These are phyloP conservation scores for Dastarcus helophoroides DNA, from an alignment of 2,888 invertebrate species.

Conservation along the genomic window DNA sequence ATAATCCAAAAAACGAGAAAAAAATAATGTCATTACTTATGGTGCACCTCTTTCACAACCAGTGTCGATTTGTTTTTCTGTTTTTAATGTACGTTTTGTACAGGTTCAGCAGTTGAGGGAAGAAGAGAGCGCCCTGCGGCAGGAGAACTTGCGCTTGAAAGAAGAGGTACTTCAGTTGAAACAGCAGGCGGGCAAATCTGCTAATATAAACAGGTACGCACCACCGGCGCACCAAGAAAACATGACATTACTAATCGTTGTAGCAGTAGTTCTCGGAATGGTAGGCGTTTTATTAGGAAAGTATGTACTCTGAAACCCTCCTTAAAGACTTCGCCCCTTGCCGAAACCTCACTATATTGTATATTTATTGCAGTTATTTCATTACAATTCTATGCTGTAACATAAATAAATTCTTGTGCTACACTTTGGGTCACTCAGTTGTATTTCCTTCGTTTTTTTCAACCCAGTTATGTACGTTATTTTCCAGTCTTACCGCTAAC, in stretches of 20 bases:
- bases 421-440: too few species aligned
- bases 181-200: slow-evolving; percentile 33
- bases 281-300: slow-evolving; percentile 70
- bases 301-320: slow-evolving; percentile 62
- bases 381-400: slow-evolving; percentile 27
- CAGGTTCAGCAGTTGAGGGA: slow-evolving; percentile 66
- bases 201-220: slow-evolving; percentile 42
- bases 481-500: too few species aligned
- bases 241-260: slow-evolving; percentile 48
- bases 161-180: slow-evolving; percentile 56
- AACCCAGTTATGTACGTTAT: too few species aligned
- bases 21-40: too few species aligned
- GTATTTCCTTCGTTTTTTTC: too few species aligned
- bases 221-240: slow-evolving; percentile 47
- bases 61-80: too few species aligned
- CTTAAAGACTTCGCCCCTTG: slow-evolving; percentile 19
- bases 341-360: slow-evolving; percentile 28
- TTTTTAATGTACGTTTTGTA: slow-evolving; percentile 4
- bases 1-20: too few species aligned
- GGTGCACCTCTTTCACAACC: too few species aligned
- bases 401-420: slow-evolving; percentile 27
- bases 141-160: slow-evolving; percentile 78
- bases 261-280: slow-evolving; percentile 56
- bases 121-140: slow-evolving; percentile 66
- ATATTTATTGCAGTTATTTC: slow-evolving; percentile 31